Percentiles rank a stretch among this genome's conserved stretches.
These are phyloP conservation scores for Bovichtus variegatus DNA, from an alignment of 2,797 vertebrate species.

Conservation along the genomic window DNA sequence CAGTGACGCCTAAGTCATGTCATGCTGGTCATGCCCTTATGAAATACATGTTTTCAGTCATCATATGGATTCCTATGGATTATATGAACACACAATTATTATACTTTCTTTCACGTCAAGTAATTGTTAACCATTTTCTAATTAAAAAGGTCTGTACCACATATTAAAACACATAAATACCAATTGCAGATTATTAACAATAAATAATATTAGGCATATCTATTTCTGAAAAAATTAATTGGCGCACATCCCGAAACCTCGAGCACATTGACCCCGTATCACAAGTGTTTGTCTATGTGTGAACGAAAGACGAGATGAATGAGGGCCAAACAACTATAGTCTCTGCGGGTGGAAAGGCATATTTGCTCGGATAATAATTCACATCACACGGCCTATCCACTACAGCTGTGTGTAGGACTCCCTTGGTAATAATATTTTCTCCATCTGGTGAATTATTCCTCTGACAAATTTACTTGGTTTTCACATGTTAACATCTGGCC, in stretches of 20 bases:
- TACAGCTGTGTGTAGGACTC: constrained; percentile 67
- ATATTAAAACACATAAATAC: constrained; percentile 11
- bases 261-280: constrained; percentile 64
- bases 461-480: constrained; percentile 80
- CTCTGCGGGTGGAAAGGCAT: constrained; percentile 65
- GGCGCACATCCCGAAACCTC: constrained; percentile 16
- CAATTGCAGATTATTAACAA: background rate
- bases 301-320: constrained; percentile 57
- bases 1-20: background rate
- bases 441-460: constrained; percentile 86
- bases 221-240: constrained; percentile 19
- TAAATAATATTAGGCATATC: constrained; percentile 26
- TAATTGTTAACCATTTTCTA: background rate
- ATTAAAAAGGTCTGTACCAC: constrained; percentile 12
- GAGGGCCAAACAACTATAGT: constrained; percentile 53
- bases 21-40: constrained; percentile 4
- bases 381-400: constrained; percentile 57
- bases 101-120: background rate
- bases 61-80: constrained; percentile 25
- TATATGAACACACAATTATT: no score
- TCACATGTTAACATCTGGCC: constrained; percentile 68
- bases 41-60: constrained; percentile 22
- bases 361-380: constrained; percentile 77
- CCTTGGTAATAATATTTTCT: constrained; percentile 72
- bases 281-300: constrained; percentile 66